phyloP scores from a whole-genome alignment of 2,113 vertebrate species.

The Damaliscus lunatus region DNA sequence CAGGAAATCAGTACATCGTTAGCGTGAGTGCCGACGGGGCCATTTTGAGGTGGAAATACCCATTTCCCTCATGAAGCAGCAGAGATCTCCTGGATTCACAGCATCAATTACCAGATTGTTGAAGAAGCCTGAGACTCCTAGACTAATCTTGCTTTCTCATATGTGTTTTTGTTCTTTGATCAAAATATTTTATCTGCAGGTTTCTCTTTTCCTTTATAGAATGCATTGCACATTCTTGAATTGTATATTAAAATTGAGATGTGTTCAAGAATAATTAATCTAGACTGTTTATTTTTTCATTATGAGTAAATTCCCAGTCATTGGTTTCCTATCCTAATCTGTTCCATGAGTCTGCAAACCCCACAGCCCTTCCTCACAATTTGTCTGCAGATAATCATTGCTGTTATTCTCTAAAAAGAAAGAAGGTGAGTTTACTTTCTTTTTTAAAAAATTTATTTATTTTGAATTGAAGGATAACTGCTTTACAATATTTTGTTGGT shows the following conservation, averaged over 20 bases:
- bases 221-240: conserved; percentile 1
- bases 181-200: neutral
- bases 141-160: neutral
- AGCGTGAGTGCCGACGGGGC: conserved; percentile 87
- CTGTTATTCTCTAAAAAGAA: neutral
- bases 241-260: conserved; percentile 23
- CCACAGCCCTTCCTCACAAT: neutral
- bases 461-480: neutral
- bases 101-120: rapidly evolving
- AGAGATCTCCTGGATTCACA: rapidly evolving
- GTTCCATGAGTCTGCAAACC: neutral
- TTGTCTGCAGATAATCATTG: neutral
- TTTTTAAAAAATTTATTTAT: neutral
- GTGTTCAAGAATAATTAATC: neutral
- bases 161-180: neutral
- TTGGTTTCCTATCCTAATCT: neutral
- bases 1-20: conserved; percentile 83
- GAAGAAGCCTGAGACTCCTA: neutral
- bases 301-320: neutral
- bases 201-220: conserved; percentile 7
- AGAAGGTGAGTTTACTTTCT: neutral
- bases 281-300: neutral
- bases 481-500: neutral
- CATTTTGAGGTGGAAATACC: conserved; percentile 88
- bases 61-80: conserved; percentile 44